Evolutionary conservation across 2,888 invertebrate species (phyloP), one percentile per base, ranked within the genome.

Genomic region (Netelia fuscicornis): DNA sequence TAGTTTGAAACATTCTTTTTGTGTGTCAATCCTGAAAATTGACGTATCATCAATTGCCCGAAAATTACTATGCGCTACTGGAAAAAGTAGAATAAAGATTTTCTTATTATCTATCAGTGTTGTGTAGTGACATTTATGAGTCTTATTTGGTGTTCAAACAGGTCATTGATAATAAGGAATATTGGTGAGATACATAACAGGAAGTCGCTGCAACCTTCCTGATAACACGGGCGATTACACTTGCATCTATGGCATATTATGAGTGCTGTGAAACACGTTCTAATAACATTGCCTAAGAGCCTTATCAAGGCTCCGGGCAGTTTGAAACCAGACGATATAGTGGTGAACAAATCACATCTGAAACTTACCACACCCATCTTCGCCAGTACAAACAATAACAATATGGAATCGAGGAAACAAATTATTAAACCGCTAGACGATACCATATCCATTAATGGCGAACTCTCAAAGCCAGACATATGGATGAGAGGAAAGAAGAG

Each of bases 401-500:
- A 62, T 37, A 76, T 79, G 67, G 86, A 87, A 9, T 54, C 52
- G n/a, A 79, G 68, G 23, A 86, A 86, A 72, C 77, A 84, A 30
- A 81, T 76, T 77, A 68, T 84, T 10, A 87, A 88, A 72, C 86
- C 88, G 48, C 54, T 87, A 6, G 89, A 89, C n/a, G 80, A 88
- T 0, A 56, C 72, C 65, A 82, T 85, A 72, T 75, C 80, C 20
- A 60, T 70, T n/a, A 87, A 87, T 2, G 72, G 84, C 48, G 87
- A 86, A 11, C 48, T 87, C 8, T 86, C 89, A 17, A 92, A 91
- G 72, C 82, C 89, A 5, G 91, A 92, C 48, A 86, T 89, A 9
- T 92, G 92, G 64, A 86, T 90, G 1, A 90, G 94, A 82, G 94
- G 95, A 1, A 96, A 96, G 87, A 98, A 98, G 92, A 95, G 98